Evolutionary conservation across 2,888 invertebrate species (phyloP).

Genomic region (Acronicta psi): DNA sequence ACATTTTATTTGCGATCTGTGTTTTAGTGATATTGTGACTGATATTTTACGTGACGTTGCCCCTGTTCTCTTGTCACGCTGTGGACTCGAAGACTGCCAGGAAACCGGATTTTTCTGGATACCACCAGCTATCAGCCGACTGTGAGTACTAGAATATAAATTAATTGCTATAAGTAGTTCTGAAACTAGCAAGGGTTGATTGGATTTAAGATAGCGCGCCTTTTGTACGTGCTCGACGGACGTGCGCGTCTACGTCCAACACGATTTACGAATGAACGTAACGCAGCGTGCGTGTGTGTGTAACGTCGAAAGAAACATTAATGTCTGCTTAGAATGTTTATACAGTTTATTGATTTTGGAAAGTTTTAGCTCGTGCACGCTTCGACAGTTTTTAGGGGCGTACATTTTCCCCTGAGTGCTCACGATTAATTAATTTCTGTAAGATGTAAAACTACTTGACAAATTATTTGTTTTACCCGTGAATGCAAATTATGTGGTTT

Average conservation of each 20-base stretch:
- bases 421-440: slow-evolving; percentile 47
- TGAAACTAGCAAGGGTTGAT: slow-evolving; percentile 29
- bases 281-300: slow-evolving; percentile 42
- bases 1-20: slow-evolving; percentile 48
- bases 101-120: slow-evolving; percentile 73
- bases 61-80: slow-evolving; percentile 45
- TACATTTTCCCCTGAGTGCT: slow-evolving; percentile 43
- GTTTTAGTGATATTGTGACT: slow-evolving; percentile 63
- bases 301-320: slow-evolving; percentile 66
- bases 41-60: slow-evolving; percentile 33
- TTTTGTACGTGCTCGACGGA: slow-evolving; percentile 31
- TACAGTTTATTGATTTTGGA: slow-evolving; percentile 73
- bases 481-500: too few species aligned
- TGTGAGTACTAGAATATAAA: slow-evolving; percentile 71
- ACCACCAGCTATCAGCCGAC: slow-evolving; percentile 63
- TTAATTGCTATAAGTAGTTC: slow-evolving; percentile 29
- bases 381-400: slow-evolving; percentile 50
- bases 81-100: slow-evolving; percentile 43
- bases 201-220: slow-evolving; percentile 44
- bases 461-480: slow-evolving; percentile 19
- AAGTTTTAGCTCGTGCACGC: slow-evolving; percentile 64
- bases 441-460: slow-evolving; percentile 30
- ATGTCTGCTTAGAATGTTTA: slow-evolving; percentile 67
- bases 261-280: slow-evolving; percentile 51
- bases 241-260: slow-evolving; percentile 48